Evolutionary conservation across 2,797 vertebrate species (phyloP).

Genomic region (Bradypodion ventrale): DNA sequence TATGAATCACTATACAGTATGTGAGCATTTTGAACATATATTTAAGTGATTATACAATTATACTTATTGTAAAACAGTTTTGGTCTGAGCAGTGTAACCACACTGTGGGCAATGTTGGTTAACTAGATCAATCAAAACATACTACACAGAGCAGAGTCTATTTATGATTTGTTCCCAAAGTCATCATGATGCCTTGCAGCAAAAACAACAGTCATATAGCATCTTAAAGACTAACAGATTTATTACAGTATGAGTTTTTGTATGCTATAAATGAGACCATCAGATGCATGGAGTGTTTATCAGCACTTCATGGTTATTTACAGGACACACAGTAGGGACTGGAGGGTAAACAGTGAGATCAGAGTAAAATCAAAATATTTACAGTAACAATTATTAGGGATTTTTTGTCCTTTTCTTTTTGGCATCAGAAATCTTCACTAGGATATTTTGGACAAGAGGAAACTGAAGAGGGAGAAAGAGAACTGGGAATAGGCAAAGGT

Average conservation of each 20-base stretch:
- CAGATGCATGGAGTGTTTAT: neutral
- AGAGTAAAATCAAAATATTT: no score
- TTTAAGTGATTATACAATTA: no score
- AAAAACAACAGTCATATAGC: neutral
- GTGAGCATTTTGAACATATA: no score
- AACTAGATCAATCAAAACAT: neutral
- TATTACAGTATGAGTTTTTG: neutral
- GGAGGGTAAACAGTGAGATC: neutral
- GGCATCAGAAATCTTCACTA: no score
- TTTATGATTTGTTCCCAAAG: neutral
- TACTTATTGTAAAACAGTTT: no score
- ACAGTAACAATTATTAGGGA: no score
- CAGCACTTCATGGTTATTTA: neutral
- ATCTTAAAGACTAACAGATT: neutral
- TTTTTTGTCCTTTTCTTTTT: no score
- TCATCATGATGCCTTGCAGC: neutral
- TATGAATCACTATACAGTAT: neutral
- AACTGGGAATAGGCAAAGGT: no score
- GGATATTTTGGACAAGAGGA: no score
- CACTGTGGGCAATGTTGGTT: neutral
- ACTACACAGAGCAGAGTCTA: neutral
- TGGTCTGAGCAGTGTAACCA: neutral
- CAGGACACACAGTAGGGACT: neutral
- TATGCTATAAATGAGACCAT: neutral
- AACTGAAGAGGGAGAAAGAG: no score